Conservation (phyloP, 2,113 vertebrate genomes). For the Salvelinus fontinalis region DNA sequence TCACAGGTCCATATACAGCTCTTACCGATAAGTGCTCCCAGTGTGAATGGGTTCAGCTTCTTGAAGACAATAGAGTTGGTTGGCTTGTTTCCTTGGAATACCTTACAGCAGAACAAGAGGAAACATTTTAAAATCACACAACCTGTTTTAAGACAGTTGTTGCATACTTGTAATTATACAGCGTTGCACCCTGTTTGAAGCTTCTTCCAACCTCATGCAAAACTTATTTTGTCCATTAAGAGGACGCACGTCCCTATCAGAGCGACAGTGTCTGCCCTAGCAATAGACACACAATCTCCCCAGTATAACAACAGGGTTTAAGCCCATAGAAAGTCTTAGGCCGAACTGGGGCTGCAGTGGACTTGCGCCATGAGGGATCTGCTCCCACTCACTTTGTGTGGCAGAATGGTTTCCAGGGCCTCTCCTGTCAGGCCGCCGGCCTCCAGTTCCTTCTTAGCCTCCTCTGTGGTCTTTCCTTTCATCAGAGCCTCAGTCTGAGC, state of each 20-base stretch:
- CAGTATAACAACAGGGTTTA: no score
- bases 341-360: no score
- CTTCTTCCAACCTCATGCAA: background rate
- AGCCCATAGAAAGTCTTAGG: no score
- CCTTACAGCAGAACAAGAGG: conserved; percentile 67
- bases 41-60: conserved; percentile 87
- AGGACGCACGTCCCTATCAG: background rate
- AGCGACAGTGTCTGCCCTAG: background rate
- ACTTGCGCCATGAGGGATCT: background rate
- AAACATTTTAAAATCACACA: no score
- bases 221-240: background rate
- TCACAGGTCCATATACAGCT: background rate
- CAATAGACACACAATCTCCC: background rate
- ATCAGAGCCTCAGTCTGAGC: conserved; percentile 97
- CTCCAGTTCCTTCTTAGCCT: conserved; percentile 88
- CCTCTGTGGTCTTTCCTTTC: conserved; percentile 87
- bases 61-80: conserved; percentile 94
- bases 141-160: background rate
- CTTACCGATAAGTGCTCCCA: conserved; percentile 91
- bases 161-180: background rate
- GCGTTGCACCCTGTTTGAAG: background rate
- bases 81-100: conserved; percentile 95
- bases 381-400: conserved; percentile 83
- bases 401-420: conserved; percentile 85
- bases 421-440: conserved; percentile 76